Conservation (phyloP, 2,113 vertebrate species). For the Octodon degus region DNA sequence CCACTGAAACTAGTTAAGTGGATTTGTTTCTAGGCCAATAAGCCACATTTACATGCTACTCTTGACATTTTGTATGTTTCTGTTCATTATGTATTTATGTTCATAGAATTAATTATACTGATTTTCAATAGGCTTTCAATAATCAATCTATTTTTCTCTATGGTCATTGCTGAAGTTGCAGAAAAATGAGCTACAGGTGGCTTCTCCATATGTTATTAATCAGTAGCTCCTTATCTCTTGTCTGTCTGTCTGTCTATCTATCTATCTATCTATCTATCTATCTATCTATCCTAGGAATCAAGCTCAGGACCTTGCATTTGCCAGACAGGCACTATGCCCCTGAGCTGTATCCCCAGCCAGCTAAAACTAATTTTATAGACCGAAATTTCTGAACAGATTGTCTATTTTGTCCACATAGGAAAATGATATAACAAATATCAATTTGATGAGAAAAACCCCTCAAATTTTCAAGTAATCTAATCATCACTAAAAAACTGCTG, state of each 20-base stretch:
- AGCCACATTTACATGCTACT: neutral
- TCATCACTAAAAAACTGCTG: neutral
- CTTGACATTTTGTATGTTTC: neutral
- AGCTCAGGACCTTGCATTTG: no score
- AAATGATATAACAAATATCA: neutral
- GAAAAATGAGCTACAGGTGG: neutral
- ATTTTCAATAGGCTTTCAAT: neutral
- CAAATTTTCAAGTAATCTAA: neutral
- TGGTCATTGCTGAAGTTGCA: neutral
- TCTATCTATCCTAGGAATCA: no score
- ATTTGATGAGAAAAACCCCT: neutral
- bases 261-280: no score
- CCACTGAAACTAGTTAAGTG: neutral
- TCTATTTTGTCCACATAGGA: neutral
- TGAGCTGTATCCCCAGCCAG: no score
- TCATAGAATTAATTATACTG: neutral
- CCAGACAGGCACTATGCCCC: no score
- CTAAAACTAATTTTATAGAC: conserved; percentile 16
- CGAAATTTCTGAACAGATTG: neutral
- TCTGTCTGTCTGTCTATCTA: no score
- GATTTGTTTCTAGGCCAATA: conserved; percentile 20
- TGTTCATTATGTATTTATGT: neutral
- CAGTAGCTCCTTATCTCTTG: neutral
- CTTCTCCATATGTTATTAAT: neutral
- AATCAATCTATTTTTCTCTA: neutral